These are phyloP conservation scores for Hirtodrosophila cameraria DNA, from an alignment of 2,888 invertebrate genomes.

Conservation along the genomic window DNA sequence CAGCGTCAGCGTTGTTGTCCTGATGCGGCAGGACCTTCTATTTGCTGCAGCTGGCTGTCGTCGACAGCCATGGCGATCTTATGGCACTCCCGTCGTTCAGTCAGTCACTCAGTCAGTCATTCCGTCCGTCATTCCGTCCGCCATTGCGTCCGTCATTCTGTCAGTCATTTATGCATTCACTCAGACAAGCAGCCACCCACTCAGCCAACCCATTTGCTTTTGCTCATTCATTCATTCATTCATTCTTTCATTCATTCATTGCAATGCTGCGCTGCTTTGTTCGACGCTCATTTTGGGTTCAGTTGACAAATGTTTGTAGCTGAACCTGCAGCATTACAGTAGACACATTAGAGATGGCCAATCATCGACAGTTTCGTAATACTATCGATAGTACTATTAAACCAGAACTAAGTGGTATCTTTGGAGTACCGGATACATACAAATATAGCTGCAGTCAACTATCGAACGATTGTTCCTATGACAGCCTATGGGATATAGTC, in stretches of 20 bases:
- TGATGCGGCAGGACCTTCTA: background rate
- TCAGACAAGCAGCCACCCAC: constrained; percentile 34
- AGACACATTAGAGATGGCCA: no score
- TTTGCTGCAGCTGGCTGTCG: constrained; percentile 5
- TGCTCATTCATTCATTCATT: constrained; percentile 23
- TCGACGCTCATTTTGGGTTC: constrained; percentile 71
- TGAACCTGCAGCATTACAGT: constrained; percentile 56
- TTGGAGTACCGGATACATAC: no score
- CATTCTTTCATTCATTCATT: constrained; percentile 51
- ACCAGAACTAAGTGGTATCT: no score
- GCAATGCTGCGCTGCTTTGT: constrained; percentile 64
- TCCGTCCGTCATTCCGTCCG: constrained; percentile 54
- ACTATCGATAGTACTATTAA: no score
- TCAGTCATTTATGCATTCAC: constrained; percentile 50
- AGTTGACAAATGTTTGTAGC: constrained; percentile 70
- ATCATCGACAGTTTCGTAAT: no score
- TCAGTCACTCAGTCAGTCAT: constrained; percentile 42
- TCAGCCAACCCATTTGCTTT: constrained; percentile 25
- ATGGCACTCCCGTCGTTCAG: constrained; percentile 8
- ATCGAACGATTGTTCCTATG: no score
- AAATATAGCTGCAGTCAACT: no score
- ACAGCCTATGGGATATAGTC: no score
- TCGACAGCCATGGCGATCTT: constrained; percentile 31
- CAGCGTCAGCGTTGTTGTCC: background rate
- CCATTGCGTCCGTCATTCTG: constrained; percentile 60